phyloP scores from a whole-genome alignment of 2,113 vertebrate genomes.

The Urocolius indicus region DNA sequence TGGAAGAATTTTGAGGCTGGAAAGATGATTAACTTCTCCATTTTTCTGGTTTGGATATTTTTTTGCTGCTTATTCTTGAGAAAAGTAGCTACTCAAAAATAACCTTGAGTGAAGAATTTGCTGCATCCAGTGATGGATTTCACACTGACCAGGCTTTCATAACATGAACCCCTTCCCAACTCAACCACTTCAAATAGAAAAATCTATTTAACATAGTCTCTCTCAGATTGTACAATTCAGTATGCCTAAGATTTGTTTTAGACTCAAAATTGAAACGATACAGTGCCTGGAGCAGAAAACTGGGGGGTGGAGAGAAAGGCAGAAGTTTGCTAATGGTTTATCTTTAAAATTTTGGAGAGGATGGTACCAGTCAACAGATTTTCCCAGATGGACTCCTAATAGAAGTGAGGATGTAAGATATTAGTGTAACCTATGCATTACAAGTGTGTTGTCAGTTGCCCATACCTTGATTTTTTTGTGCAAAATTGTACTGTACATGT shows the following conservation, averaged over 20 bases:
- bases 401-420: neutral
- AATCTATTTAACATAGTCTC: neutral
- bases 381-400: neutral
- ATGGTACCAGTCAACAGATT: neutral
- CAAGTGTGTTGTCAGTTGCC: neutral
- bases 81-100: neutral
- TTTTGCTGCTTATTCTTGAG: neutral
- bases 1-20: neutral
- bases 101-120: neutral
- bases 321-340: rapidly evolving
- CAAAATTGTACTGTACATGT: neutral
- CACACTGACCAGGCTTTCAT: neutral
- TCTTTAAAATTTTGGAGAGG: neutral
- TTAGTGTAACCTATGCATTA: neutral
- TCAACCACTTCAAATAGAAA: neutral
- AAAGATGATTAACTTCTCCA: neutral
- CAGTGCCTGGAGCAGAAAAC: neutral
- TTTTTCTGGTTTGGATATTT: neutral
- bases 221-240: neutral
- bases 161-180: neutral
- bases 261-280: neutral
- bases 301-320: neutral
- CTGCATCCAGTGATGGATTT: neutral
- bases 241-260: neutral
- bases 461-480: neutral